A percentile compares a stretch with the other conserved stretches of the same genome.
These are phyloP conservation scores for Ormyrus labotus DNA, from an alignment of 2,888 invertebrate species.

Conservation along the genomic window DNA sequence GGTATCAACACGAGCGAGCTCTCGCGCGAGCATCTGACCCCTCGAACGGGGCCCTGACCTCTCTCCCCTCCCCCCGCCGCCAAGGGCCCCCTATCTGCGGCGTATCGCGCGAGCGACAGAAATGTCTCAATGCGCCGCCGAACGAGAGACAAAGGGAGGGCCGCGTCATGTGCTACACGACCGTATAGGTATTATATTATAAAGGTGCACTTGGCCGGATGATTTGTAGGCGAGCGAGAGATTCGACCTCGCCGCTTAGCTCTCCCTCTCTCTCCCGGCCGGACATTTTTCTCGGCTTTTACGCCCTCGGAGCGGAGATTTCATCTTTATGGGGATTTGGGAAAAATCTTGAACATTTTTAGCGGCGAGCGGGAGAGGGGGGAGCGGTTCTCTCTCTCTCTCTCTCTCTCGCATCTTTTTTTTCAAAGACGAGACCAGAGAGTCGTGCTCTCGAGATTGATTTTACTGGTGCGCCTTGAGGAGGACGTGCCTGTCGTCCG, in stretches of 20 bases:
- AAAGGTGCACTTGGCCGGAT: constrained; percentile 26
- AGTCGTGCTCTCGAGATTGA: constrained; percentile 32
- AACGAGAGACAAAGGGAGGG: constrained; percentile 45
- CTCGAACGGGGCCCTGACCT: constrained; percentile 59
- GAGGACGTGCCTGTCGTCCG: not conserved
- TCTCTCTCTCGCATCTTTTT: not conserved
- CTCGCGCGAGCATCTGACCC: constrained; percentile 62
- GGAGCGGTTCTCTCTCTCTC: constrained; percentile 1
- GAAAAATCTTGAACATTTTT: constrained; percentile 34
- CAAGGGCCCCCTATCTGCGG: constrained; percentile 61
- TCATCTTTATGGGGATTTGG: constrained; percentile 44
- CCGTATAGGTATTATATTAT: constrained; percentile 30
- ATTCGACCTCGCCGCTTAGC: not conserved
- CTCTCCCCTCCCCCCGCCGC: constrained; percentile 44
- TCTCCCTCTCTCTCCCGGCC: not conserved
- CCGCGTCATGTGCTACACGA: not conserved
- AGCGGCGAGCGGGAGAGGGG: not conserved
- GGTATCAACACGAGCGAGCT: constrained; percentile 68
- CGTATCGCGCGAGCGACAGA: constrained; percentile 64
- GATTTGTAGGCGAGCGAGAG: constrained; percentile 23
- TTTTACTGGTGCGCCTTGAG: constrained; percentile 14
- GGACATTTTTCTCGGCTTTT: not conserved
- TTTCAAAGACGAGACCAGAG: too few relatives aligned
- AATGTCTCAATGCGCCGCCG: constrained; percentile 68
- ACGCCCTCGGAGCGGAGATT: constrained; percentile 15